phyloP scores from a whole-genome alignment of 2,888 invertebrate genomes.

The Prosapia bicincta region DNA sequence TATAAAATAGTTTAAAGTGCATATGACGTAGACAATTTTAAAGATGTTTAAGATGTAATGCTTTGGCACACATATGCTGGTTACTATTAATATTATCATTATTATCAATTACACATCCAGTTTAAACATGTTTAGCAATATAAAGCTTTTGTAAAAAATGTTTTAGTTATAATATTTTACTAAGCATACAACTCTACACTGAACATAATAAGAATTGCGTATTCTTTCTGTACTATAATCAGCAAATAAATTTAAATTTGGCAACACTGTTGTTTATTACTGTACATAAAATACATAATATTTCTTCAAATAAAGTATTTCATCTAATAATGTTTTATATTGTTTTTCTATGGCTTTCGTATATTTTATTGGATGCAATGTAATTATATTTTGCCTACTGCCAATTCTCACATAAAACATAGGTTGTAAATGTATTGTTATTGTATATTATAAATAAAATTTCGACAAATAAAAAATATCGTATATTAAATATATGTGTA shows the following conservation, averaged over 20 bases:
- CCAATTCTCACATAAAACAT: slow-evolving; percentile 23
- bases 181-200: slow-evolving; percentile 2
- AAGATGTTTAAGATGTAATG: too few relatives aligned
- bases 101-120: too few relatives aligned
- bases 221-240: background rate
- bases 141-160: too few relatives aligned
- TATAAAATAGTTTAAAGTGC: too few relatives aligned
- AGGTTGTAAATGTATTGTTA: slow-evolving; percentile 25
- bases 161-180: too few relatives aligned
- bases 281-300: too few relatives aligned
- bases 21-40: too few relatives aligned
- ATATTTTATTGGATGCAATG: background rate
- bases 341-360: background rate
- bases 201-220: background rate
- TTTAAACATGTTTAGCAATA: too few relatives aligned
- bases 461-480: slow-evolving; percentile 2
- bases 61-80: too few relatives aligned
- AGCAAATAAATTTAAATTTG: background rate
- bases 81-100: too few relatives aligned
- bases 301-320: slow-evolving; percentile 15
- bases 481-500: background rate
- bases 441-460: slow-evolving; percentile 18
- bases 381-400: slow-evolving; percentile 9
- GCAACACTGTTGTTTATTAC: background rate
- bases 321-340: background rate